Evolutionary conservation across 1,140 invertebrate genomes (phyloP).

Genomic region (Hycleus phaleratus): DNA sequence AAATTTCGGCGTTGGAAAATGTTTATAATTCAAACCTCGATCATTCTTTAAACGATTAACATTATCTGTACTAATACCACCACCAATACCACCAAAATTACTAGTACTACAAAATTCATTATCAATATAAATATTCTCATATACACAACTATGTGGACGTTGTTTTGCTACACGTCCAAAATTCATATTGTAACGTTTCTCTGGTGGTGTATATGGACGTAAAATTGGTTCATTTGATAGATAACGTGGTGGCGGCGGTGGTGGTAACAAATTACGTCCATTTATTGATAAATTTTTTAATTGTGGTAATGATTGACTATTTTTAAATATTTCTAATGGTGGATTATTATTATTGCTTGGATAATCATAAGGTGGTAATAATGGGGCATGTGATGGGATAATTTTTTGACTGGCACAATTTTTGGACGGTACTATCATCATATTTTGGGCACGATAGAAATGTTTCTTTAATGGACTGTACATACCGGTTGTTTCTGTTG

Average conservation of each 20-base stretch:
- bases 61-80: too few species aligned
- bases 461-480: slow-evolving; percentile 35
- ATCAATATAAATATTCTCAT: slow-evolving; percentile 34
- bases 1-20: slow-evolving; percentile 36
- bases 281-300: slow-evolving; percentile 19
- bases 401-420: slow-evolving; percentile 33
- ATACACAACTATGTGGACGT: slow-evolving; percentile 32
- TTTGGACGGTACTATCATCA: slow-evolving; percentile 30
- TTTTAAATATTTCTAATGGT: slow-evolving; percentile 22
- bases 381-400: slow-evolving; percentile 26
- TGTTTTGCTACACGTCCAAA: slow-evolving; percentile 27
- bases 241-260: slow-evolving; percentile 3
- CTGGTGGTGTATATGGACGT: slow-evolving; percentile 35
- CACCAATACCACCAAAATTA: not conserved
- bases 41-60: slow-evolving; percentile 16
- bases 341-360: not conserved
- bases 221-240: slow-evolving; percentile 10
- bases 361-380: slow-evolving; percentile 22
- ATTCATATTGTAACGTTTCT: slow-evolving; percentile 36
- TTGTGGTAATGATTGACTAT: slow-evolving; percentile 33
- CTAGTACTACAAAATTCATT: slow-evolving; percentile 24
- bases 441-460: slow-evolving; percentile 28
- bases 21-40: slow-evolving; percentile 20
- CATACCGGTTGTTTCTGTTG: slow-evolving; percentile 38
- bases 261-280: not conserved